phyloP scores from a whole-genome alignment of 1,140 invertebrate genomes.

The Tetragnatha versicolor region DNA sequence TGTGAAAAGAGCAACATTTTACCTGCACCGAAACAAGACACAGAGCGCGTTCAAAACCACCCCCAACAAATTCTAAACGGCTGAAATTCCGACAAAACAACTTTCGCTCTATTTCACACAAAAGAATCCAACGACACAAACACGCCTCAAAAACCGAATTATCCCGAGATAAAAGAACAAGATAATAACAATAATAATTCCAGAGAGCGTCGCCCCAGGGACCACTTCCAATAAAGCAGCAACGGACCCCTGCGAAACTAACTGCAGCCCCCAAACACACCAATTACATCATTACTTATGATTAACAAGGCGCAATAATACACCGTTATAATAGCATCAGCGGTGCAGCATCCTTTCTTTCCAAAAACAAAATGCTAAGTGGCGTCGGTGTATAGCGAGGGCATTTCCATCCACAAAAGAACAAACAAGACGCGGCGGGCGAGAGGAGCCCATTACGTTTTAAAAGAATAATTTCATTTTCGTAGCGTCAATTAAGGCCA shows the following conservation, averaged over 20 bases:
- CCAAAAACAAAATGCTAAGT: slow-evolving; percentile 22
- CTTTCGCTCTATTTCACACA: too few relatives aligned
- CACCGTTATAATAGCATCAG: slow-evolving; percentile 7
- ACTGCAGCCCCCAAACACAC: slow-evolving; percentile 13
- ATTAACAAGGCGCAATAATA: slow-evolving; percentile 33
- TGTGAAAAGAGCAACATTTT: too few relatives aligned
- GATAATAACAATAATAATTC: too few relatives aligned
- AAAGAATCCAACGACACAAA: too few relatives aligned
- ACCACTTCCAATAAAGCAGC: slow-evolving; percentile 32
- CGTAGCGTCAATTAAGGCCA: slow-evolving; percentile 24
- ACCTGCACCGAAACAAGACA: too few relatives aligned
- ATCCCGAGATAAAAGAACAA: too few relatives aligned
- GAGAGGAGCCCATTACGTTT: slow-evolving; percentile 32
- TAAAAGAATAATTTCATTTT: slow-evolving; percentile 47
- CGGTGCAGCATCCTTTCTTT: background rate
- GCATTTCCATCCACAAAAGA: slow-evolving; percentile 34
- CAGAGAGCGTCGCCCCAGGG: slow-evolving; percentile 5
- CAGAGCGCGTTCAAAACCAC: too few relatives aligned
- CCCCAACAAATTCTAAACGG: too few relatives aligned
- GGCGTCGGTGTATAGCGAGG: slow-evolving; percentile 19
- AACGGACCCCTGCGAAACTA: background rate
- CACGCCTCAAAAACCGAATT: too few relatives aligned
- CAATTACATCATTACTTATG: slow-evolving; percentile 44
- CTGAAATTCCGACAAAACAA: too few relatives aligned
- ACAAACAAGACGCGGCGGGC: slow-evolving; percentile 37